Evolutionary conservation across 2,888 invertebrate species (phyloP), one percentile per base, ranked within the genome.

Genomic region (Gryllus longicercus): DNA sequence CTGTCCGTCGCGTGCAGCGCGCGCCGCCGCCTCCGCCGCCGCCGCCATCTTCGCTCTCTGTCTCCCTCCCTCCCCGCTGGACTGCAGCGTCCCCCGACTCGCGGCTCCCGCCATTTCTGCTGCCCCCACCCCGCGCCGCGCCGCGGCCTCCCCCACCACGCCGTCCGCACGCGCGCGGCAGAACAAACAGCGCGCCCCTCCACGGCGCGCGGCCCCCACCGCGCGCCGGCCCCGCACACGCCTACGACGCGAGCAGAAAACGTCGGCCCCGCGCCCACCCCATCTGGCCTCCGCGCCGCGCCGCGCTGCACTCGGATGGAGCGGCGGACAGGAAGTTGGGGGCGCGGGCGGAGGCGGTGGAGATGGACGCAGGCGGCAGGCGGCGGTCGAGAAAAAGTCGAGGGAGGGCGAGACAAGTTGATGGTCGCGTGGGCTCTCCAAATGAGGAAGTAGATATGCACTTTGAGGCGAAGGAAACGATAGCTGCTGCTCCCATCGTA

Each of bases 101-200:
- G 63, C 16, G n/a, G 63, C 63, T 63, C 63, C 63, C 63, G 63
- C 63, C 63, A 63, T 63, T 63, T 63, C 63, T 63, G 63, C 63
- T 63, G 16, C 63, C 63, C 63, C 63, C 63, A 18, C 63, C 51
- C 51, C n/a, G 14, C 63, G 38, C 38, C 38, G 38, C 38, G 38
- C 38, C 38, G 38, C 63, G n/a, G n/a, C 11, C 63, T 0, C 63
- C 63, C 63, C n/a, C 63, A 63, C 63, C 14, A 63, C 14, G n/a
- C 63, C 63, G 16, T 8, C 63, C 63, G 63, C 63, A 63, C 63
- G 63, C 63, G 63, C 63, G 63, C 63, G 63, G 63, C 63, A 63
- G 63, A 63, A 63, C 63, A 63, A 63, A 63, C 63, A 63, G 63
- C 16, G 38, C 63, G 63, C 14, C 16, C n/a, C 63, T n/a, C 63